Percentiles rank a stretch among this genome's conserved stretches.
Evolutionary conservation across 2,888 invertebrate species (phyloP).

Genomic region (Alloscopus bannaensis): DNA sequence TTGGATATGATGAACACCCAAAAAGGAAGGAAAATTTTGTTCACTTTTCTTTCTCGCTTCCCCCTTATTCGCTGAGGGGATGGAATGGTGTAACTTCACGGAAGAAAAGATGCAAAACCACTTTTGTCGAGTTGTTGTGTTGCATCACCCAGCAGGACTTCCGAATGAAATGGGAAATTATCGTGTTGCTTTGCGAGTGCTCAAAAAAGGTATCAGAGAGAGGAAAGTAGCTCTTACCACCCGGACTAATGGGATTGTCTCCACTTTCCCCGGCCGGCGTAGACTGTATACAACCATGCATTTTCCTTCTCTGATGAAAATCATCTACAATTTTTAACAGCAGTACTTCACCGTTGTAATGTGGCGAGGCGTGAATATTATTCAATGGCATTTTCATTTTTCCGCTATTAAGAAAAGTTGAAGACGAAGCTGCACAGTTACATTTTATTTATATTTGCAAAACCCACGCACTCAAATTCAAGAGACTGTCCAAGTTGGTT

Average conservation of each 20-base stretch:
- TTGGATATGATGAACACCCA: slow-evolving; percentile 20
- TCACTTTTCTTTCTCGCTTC: slow-evolving; percentile 28
- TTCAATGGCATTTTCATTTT: too few relatives aligned
- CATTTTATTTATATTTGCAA: too few relatives aligned
- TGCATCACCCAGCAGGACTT: slow-evolving; percentile 63
- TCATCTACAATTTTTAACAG: not conserved
- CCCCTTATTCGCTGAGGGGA: too few relatives aligned
- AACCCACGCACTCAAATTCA: too few relatives aligned
- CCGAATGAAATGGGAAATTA: slow-evolving; percentile 48
- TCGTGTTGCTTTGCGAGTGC: slow-evolving; percentile 34
- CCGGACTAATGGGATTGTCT: slow-evolving; percentile 69
- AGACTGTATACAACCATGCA: too few relatives aligned
- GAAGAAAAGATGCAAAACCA: slow-evolving; percentile 45
- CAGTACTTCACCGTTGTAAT: too few relatives aligned
- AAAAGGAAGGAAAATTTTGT: slow-evolving; percentile 24
- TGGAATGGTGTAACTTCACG: slow-evolving; percentile 31
- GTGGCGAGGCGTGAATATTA: too few relatives aligned
- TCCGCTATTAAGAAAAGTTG: too few relatives aligned
- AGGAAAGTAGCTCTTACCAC: slow-evolving; percentile 70
- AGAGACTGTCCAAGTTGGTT: too few relatives aligned
- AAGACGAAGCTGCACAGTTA: too few relatives aligned
- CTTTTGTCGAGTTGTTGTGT: slow-evolving; percentile 48
- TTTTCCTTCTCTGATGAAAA: not conserved
- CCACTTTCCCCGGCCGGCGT: too few relatives aligned
- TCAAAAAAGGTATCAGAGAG: slow-evolving; percentile 59